phyloP scores from a whole-genome alignment of 2,888 invertebrate genomes.

The Parnassius smintheus region DNA sequence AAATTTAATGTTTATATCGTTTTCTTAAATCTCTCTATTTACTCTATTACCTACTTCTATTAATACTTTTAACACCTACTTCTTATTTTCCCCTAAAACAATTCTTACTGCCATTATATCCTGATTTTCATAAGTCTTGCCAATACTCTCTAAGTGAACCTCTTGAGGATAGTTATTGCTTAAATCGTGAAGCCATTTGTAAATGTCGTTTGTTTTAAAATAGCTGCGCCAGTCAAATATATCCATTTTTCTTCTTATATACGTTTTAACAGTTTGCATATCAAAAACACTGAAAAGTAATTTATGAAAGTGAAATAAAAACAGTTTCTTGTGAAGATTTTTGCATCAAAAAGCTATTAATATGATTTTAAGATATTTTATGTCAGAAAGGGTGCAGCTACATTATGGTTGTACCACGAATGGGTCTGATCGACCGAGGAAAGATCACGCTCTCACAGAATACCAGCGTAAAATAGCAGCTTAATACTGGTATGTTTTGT shows the following conservation, averaged over 20 bases:
- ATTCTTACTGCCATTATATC: slow-evolving; percentile 52
- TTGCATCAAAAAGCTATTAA: too few species aligned
- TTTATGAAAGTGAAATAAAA: background rate
- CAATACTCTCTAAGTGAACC: slow-evolving; percentile 58
- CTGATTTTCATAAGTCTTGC: slow-evolving; percentile 61
- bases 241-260: slow-evolving; percentile 54
- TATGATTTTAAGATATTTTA: too few species aligned
- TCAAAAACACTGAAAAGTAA: slow-evolving; percentile 52
- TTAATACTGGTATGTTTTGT: too few species aligned
- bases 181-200: slow-evolving; percentile 79
- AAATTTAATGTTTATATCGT: too few species aligned
- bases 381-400: too few species aligned
- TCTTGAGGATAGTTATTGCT: slow-evolving; percentile 57
- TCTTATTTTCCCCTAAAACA: slow-evolving; percentile 33
- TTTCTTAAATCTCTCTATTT: too few species aligned
- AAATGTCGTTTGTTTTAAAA: slow-evolving; percentile 80
- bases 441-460: too few species aligned
- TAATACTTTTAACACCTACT: background rate
- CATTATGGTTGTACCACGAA: too few species aligned
- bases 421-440: too few species aligned
- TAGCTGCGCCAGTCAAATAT: slow-evolving; percentile 79
- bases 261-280: slow-evolving; percentile 54
- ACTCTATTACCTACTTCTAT: too few species aligned
- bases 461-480: too few species aligned
- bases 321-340: too few species aligned